A percentile compares a stretch with the other conserved stretches of the same genome.
These are phyloP conservation scores for Pelmatolapia mariae DNA, from an alignment of 2,113 vertebrate species.

Conservation along the genomic window DNA sequence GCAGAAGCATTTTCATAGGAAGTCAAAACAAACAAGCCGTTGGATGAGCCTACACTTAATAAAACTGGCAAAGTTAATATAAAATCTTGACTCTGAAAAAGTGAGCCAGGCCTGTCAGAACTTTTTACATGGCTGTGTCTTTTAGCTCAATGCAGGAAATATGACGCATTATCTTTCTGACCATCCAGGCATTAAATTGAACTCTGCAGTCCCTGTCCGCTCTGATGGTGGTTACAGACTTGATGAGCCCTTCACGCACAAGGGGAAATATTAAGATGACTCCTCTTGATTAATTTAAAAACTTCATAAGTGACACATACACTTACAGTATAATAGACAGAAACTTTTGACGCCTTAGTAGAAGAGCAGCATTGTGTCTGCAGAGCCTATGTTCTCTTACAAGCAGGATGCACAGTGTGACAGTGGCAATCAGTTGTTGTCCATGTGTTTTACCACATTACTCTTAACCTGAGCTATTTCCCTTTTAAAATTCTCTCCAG, in stretches of 20 bases:
- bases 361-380: too few relatives aligned
- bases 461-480: not conserved
- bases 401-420: not conserved
- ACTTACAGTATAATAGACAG: not conserved
- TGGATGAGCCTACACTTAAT: not conserved
- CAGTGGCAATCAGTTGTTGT: not conserved
- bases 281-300: conserved; percentile 16
- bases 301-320: not conserved
- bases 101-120: not conserved
- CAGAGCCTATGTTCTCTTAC: not conserved
- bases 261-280: not conserved
- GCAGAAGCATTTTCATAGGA: not conserved
- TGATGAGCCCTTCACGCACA: not conserved
- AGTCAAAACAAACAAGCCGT: not conserved
- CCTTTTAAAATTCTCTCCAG: not conserved
- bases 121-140: not conserved
- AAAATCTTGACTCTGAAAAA: not conserved
- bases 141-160: conserved; percentile 3
- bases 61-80: not conserved
- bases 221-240: conserved; percentile 5
- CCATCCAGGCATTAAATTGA: conserved; percentile 39
- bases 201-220: not conserved
- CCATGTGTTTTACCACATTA: not conserved
- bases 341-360: not conserved
- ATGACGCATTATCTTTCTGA: conserved; percentile 8